phyloP scores from a whole-genome alignment of 2,113 vertebrate species.

The Thymallus thymallus region DNA sequence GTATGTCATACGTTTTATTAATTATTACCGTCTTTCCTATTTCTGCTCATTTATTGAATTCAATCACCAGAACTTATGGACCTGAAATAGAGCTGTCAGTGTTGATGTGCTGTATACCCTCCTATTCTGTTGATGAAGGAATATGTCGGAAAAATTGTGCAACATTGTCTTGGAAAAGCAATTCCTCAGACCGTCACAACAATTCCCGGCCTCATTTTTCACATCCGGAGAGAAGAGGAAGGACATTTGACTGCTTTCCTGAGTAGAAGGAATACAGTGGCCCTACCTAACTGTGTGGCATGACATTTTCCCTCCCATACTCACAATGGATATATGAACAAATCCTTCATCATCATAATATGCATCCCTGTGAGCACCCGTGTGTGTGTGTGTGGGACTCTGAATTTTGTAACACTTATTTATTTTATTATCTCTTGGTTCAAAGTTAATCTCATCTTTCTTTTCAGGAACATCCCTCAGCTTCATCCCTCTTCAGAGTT shows the following conservation, averaged over 20 bases:
- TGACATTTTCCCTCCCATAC: constrained; percentile 32
- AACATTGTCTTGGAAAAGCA: constrained; percentile 61
- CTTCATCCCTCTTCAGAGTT: constrained; percentile 16
- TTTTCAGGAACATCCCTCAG: constrained; percentile 7
- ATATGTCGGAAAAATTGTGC: constrained; percentile 56
- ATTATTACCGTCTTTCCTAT: constrained; percentile 17
- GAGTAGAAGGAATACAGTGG: constrained; percentile 32
- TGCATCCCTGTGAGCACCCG: constrained; percentile 11
- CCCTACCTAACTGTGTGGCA: constrained; percentile 31
- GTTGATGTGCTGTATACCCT: constrained; percentile 27
- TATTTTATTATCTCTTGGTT: constrained; percentile 13
- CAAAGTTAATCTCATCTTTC: constrained; percentile 17
- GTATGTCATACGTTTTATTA: constrained; percentile 28
- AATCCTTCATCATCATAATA: constrained; percentile 40
- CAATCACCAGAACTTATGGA: background rate
- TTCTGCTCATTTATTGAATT: background rate
- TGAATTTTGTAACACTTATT: background rate
- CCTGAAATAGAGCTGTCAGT: constrained; percentile 23
- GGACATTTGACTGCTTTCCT: constrained; percentile 32
- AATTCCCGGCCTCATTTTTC: constrained; percentile 70
- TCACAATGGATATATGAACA: constrained; percentile 50
- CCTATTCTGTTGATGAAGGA: constrained; percentile 56
- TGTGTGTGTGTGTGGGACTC: background rate
- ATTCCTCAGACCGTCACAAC: constrained; percentile 68
- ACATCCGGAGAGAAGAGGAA: constrained; percentile 48